Evolutionary conservation across 2,113 vertebrate species (phyloP), one percentile per base, ranked within the genome.

Genomic region (Heliornis fulica): DNA sequence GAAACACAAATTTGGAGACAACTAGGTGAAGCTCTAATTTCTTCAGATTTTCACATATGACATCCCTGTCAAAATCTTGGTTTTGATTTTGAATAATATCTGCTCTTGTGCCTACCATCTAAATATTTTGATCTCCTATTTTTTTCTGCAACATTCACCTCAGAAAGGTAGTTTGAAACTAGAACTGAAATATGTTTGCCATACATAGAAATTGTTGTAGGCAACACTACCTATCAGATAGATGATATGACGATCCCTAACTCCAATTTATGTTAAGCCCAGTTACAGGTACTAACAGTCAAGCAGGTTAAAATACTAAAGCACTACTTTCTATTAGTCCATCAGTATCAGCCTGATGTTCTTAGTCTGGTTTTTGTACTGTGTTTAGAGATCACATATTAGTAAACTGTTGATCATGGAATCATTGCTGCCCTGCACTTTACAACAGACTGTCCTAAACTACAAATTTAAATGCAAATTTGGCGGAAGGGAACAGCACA

Each of bases 211-310:
- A 92, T 34, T 34, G 45, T 83, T 63, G 41, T 40, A 89, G 45
- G 31, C 45, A 74, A 38, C 28, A 28, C 13, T 21, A 17, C 10
- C 57, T 29, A 41, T 46, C 23, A 40, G 36, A 63, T 74, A 77
- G 89, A 50, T 11, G 1, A 43, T 13, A 64, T 1, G 1, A 53
- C 0, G 1, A 54, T 19, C 11, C 5, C 11, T 43, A 69, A 48
- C 45, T 68, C 20, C 45, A 31, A 26, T 65, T 57, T 78, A 16
- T 20, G 11, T n/a, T 20, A 74, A 77, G 16, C 7, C 41, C 31
- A 61, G 6, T 25, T 28, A 20, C 3, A 7, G 31, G 2, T n/a
- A 65, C 40, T 57, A 48, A 54, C 13, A 87, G 46, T 15, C 23
- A 85, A 74, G 53, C 22, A 83, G 11, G 14, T 54, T 56, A 86